These are phyloP conservation scores for Drosophila anomalata DNA, from an alignment of 2,888 invertebrate species.

Conservation along the genomic window DNA sequence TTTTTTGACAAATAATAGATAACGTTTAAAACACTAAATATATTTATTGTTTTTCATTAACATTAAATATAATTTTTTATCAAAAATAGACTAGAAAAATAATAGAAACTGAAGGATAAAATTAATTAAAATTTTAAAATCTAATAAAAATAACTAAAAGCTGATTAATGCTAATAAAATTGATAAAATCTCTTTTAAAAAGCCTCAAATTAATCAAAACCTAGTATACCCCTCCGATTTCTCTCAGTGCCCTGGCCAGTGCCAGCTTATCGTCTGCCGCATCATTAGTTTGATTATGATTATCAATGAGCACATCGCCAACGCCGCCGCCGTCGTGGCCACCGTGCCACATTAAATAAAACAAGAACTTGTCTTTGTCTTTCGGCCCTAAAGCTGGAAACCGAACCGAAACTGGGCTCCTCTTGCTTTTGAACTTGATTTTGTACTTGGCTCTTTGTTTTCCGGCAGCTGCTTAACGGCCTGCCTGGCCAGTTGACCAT, in stretches of 20 bases:
- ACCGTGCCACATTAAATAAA: conserved; percentile 52
- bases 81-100: too few species aligned
- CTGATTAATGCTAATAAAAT: too few species aligned
- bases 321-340: conserved; percentile 31
- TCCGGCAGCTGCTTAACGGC: conserved; percentile 18
- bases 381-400: conserved; percentile 4
- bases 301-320: conserved; percentile 73
- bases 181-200: too few species aligned
- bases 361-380: conserved; percentile 53
- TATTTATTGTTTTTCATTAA: too few species aligned
- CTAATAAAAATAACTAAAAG: too few species aligned
- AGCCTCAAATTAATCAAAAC: neutral
- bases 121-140: too few species aligned
- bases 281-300: conserved; percentile 79
- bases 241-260: conserved; percentile 9
- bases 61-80: too few species aligned
- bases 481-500: conserved; percentile 13
- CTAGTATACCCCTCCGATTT: neutral
- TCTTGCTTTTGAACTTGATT: conserved; percentile 22
- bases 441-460: conserved; percentile 12
- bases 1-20: too few species aligned
- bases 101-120: too few species aligned
- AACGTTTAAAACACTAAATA: too few species aligned
- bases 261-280: conserved; percentile 69
- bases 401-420: conserved; percentile 11